Percentiles rank a stretch among this genome's conserved stretches.
These are phyloP conservation scores for Reticulitermes lucifugus DNA, from an alignment of 2,888 invertebrate species.

Conservation along the genomic window DNA sequence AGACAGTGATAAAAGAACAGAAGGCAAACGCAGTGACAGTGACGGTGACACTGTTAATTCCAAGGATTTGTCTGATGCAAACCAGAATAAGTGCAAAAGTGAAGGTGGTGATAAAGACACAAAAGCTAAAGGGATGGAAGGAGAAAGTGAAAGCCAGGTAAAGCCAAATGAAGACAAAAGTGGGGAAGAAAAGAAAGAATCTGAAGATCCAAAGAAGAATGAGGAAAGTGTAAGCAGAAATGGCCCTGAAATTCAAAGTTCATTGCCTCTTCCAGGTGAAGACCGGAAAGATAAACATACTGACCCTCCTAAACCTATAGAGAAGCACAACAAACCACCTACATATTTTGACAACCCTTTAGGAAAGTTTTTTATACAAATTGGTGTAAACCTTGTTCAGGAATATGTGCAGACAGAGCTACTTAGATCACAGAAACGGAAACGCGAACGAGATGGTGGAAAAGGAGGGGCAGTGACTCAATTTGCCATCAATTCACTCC, in stretches of 20 bases:
- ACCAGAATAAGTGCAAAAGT: constrained; percentile 64
- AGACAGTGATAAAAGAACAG: constrained; percentile 59
- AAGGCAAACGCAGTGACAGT: constrained; percentile 61
- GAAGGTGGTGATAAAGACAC: constrained; percentile 59
- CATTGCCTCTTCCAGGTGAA: constrained; percentile 41
- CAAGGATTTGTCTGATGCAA: constrained; percentile 67
- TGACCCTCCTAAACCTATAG: constrained; percentile 39
- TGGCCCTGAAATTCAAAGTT: constrained; percentile 55
- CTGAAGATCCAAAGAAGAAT: constrained; percentile 58
- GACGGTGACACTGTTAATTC: constrained; percentile 57
- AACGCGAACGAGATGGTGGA: constrained; percentile 78
- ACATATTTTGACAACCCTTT: constrained; percentile 87
- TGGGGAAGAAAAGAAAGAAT: constrained; percentile 51
- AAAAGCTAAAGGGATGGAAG: constrained; percentile 44
- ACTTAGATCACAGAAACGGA: constrained; percentile 86
- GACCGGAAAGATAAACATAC: constrained; percentile 54
- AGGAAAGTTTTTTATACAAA: constrained; percentile 91
- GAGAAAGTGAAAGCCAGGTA: background rate
- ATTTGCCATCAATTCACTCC: constrained; percentile 83
- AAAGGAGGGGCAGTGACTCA: constrained; percentile 75
- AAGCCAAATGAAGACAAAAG: constrained; percentile 36
- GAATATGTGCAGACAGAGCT: constrained; percentile 95
- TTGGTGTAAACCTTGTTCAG: constrained; percentile 90
- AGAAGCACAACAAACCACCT: constrained; percentile 47
- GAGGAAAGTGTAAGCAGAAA: constrained; percentile 57